Evolutionary conservation across 2,797 vertebrate species (phyloP).

Genomic region (Cercopithecus neglectus): DNA sequence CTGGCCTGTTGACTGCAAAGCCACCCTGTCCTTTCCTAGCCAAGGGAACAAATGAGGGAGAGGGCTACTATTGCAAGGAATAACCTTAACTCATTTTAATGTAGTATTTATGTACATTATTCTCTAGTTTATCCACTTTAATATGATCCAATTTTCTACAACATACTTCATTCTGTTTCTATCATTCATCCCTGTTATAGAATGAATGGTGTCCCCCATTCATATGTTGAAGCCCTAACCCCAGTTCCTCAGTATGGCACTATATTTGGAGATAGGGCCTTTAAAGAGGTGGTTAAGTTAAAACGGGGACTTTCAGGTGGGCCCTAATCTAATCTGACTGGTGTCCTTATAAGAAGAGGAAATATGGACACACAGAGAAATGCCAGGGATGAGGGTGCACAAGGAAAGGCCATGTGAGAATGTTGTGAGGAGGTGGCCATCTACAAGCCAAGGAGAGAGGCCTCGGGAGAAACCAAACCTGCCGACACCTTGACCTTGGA

Average conservation of each 20-base stretch:
- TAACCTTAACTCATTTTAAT: neutral
- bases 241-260: neutral
- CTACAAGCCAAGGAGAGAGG: neutral
- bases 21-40: neutral
- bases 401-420: neutral
- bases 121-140: neutral
- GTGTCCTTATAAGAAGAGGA: neutral
- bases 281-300: neutral
- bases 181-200: neutral
- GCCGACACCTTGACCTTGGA: neutral
- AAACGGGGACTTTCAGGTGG: neutral
- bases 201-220: neutral
- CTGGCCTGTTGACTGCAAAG: neutral
- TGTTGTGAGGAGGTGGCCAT: accelerated
- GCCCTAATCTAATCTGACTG: neutral
- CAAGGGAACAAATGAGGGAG: too few species aligned
- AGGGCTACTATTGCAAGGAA: too few species aligned
- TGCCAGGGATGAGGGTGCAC: too few species aligned
- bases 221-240: neutral
- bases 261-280: neutral
- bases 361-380: neutral
- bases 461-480: neutral
- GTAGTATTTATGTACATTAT: neutral
- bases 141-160: neutral
- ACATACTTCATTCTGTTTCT: neutral